These are phyloP conservation scores for Brachionichthys hirsutus DNA, from an alignment of 2,113 vertebrate species.

Conservation along the genomic window DNA sequence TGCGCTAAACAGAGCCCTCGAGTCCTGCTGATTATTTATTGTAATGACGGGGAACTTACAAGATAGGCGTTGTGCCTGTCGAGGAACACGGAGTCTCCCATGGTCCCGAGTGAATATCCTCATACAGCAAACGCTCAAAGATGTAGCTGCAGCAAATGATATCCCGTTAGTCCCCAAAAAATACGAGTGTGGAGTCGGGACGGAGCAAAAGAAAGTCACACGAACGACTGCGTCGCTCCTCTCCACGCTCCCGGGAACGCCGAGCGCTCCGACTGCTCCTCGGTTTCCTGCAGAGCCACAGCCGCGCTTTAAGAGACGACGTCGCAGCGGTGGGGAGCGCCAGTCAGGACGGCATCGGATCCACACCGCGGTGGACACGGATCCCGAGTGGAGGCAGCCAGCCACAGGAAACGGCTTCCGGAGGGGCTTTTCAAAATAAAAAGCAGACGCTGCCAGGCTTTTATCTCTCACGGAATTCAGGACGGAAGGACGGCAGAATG, in stretches of 20 bases:
- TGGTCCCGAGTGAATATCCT: constrained; percentile 67
- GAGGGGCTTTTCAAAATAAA: constrained; percentile 40
- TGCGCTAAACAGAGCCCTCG: background rate
- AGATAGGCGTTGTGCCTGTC: constrained; percentile 85
- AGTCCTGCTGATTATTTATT: constrained; percentile 1
- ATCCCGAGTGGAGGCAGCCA: constrained; percentile 42
- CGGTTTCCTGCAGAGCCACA: background rate
- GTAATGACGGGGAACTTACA: constrained; percentile 77
- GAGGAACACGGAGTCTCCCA: constrained; percentile 85
- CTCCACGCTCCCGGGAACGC: constrained; percentile 6
- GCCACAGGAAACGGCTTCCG: background rate
- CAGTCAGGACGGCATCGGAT: constrained; percentile 44
- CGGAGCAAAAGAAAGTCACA: constrained; percentile 21
- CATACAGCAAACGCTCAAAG: constrained; percentile 59
- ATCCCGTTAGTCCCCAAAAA: constrained; percentile 38
- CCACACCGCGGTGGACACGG: constrained; percentile 64
- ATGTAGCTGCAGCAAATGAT: constrained; percentile 17
- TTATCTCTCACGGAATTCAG: too few relatives aligned
- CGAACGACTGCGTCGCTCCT: constrained; percentile 7
- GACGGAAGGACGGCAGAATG: too few relatives aligned
- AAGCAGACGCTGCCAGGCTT: background rate
- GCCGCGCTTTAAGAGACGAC: constrained; percentile 9
- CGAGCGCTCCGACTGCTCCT: background rate
- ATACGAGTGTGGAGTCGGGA: constrained; percentile 17
- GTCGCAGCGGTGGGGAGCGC: constrained; percentile 23